Evolutionary conservation across 2,797 vertebrate genomes (phyloP).

Genomic region (Notolepis coatsorum): DNA sequence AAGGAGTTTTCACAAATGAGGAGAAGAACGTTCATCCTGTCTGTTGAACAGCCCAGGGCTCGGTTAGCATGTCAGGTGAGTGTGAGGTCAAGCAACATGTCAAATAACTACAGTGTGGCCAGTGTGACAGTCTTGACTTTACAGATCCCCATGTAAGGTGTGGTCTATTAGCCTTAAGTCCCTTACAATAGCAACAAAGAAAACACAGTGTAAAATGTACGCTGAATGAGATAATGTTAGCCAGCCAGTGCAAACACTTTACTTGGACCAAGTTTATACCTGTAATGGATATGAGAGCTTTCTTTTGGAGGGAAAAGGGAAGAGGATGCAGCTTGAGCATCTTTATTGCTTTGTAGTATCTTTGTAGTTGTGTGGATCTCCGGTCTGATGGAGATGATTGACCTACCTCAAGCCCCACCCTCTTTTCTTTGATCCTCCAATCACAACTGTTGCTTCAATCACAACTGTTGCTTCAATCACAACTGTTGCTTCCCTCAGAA

Average conservation of each 20-base stretch:
- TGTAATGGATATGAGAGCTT: slow-evolving; percentile 17
- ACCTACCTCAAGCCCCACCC: too few relatives aligned
- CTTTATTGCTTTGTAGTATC: slow-evolving; percentile 70
- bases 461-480: too few relatives aligned
- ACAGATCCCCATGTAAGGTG: slow-evolving; percentile 17
- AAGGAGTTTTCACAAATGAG: slow-evolving; percentile 56
- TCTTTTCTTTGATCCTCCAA: too few relatives aligned
- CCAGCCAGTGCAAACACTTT: slow-evolving; percentile 44
- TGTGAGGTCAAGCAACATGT: slow-evolving; percentile 23
- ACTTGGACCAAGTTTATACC: slow-evolving; percentile 5
- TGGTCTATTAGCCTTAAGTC: slow-evolving; percentile 30
- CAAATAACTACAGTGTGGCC: slow-evolving; percentile 16
- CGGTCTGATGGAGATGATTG: slow-evolving; percentile 21
- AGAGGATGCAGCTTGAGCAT: slow-evolving; percentile 34
- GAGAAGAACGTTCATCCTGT: slow-evolving; percentile 26
- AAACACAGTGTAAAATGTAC: slow-evolving; percentile 44
- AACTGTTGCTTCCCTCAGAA: too few relatives aligned
- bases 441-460: too few relatives aligned
- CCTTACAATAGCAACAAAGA: slow-evolving; percentile 35
- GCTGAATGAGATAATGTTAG: slow-evolving; percentile 23
- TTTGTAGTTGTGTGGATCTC: slow-evolving; percentile 31
- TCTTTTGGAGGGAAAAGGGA: slow-evolving; percentile 20
- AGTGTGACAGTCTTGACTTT: slow-evolving; percentile 6
- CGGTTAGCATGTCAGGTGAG: slow-evolving; percentile 12
- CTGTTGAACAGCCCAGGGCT: slow-evolving; percentile 11